These are phyloP conservation scores for Microchrysa polita DNA, from an alignment of 2,888 invertebrate genomes.

Conservation along the genomic window DNA sequence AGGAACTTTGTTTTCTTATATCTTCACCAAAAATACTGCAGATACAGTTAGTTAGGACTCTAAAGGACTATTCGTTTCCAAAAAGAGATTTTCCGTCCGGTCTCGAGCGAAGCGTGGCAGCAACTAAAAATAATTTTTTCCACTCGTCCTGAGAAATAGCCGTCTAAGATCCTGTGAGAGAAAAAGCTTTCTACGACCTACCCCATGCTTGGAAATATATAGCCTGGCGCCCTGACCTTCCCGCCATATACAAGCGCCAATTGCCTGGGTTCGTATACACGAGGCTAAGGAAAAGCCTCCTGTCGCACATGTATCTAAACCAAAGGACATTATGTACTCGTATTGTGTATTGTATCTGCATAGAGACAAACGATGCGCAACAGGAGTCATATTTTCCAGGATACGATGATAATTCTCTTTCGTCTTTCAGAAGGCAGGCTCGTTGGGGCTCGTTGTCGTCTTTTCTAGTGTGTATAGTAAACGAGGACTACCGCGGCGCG, in stretches of 20 bases:
- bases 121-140: slow-evolving; percentile 48
- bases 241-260: slow-evolving; percentile 3
- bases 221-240: slow-evolving; percentile 20
- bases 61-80: too few species aligned
- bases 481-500: too few species aligned
- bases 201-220: slow-evolving; percentile 8
- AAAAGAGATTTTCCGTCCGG: slow-evolving; percentile 18
- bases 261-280: neutral
- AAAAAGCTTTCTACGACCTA: neutral
- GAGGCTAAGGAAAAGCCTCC: neutral
- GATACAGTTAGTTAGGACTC: too few species aligned
- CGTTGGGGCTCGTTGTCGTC: neutral
- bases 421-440: too few species aligned
- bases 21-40: too few species aligned
- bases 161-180: slow-evolving; percentile 10
- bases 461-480: too few species aligned
- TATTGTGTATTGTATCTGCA: neutral
- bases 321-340: too few species aligned
- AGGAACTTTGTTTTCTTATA: too few species aligned
- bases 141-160: neutral
- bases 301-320: slow-evolving; percentile 21
- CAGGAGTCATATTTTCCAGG: slow-evolving; percentile 45
- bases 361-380: slow-evolving; percentile 48
- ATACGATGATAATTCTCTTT: neutral
- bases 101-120: slow-evolving; percentile 46